Conservation (phyloP, 2,113 vertebrate species). For the Lepisosteus osseus region DNA sequence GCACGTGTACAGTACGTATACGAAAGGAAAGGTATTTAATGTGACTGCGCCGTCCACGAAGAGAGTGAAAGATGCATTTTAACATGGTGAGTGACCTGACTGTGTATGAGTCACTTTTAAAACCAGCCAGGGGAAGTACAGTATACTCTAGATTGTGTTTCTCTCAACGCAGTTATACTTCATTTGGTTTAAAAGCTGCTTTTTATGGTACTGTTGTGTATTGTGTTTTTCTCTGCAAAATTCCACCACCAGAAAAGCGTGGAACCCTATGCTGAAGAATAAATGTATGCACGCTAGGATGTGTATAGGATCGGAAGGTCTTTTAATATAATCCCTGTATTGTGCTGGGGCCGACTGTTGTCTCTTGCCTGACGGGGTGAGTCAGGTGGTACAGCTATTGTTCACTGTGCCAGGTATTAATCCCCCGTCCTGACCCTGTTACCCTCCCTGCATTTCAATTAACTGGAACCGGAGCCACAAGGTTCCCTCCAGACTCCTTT, state of each 20-base stretch:
- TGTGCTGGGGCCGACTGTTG: constrained; percentile 14
- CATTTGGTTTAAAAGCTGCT: no score
- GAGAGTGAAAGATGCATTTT: no score
- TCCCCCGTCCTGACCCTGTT: constrained; percentile 3
- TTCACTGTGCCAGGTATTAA: constrained; percentile 14
- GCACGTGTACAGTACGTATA: no score
- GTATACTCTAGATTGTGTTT: no score
- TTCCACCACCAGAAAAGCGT: not conserved
- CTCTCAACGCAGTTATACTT: no score
- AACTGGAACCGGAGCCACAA: no score
- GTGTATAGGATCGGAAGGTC: not conserved
- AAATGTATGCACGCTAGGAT: not conserved
- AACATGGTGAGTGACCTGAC: no score
- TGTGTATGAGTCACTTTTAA: no score
- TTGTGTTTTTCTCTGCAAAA: not conserved
- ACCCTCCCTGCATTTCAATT: constrained; percentile 15
- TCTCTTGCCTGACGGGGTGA: constrained; percentile 18
- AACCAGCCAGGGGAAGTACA: no score
- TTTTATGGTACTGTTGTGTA: not conserved
- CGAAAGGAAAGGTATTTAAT: no score
- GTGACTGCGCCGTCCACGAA: no score
- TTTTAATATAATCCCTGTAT: not conserved
- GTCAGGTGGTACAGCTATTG: constrained; percentile 15
- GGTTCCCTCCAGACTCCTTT: not conserved
- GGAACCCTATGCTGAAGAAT: not conserved